A percentile compares a stretch with the other conserved stretches of the same genome.
Conservation (phyloP, 2,888 invertebrate genomes). For the Zhengitettix transpicula region DNA sequence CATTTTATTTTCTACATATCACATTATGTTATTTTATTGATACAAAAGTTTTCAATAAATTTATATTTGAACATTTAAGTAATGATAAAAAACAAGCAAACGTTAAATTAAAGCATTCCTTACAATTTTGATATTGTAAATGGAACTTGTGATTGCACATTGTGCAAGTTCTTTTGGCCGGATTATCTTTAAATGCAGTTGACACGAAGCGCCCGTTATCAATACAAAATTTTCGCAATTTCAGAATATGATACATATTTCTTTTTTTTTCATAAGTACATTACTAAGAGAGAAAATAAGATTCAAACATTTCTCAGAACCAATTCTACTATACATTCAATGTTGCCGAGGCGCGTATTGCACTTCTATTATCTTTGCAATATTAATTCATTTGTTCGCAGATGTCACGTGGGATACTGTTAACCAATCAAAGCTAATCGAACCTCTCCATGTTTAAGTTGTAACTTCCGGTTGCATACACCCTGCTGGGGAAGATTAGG, state of each 20-base stretch:
- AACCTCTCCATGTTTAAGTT: slow-evolving; percentile 7
- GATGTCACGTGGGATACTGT: slow-evolving; percentile 6
- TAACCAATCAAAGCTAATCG: slow-evolving; percentile 4
- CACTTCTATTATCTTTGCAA: too few relatives aligned
- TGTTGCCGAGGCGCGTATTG: too few relatives aligned
- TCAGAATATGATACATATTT: neutral
- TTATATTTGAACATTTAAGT: too few relatives aligned
- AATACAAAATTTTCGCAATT: neutral
- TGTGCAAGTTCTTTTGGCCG: neutral
- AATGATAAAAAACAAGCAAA: too few relatives aligned
- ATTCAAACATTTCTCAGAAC: too few relatives aligned
- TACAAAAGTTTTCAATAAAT: too few relatives aligned
- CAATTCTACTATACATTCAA: too few relatives aligned
- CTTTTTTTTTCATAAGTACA: too few relatives aligned
- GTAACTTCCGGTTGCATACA: slow-evolving; percentile 11
- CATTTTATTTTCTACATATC: too few relatives aligned
- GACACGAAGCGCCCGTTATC: neutral
- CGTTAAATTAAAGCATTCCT: neutral
- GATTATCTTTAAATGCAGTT: neutral
- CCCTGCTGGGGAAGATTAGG: slow-evolving; percentile 8
- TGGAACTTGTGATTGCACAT: neutral
- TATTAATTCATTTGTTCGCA: too few relatives aligned
- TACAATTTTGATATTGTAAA: neutral
- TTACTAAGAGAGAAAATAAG: too few relatives aligned
- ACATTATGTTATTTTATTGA: too few relatives aligned